Evolutionary conservation across 2,888 invertebrate species (phyloP), one percentile per base, ranked within the genome.

Genomic region (Trilocha varians): DNA sequence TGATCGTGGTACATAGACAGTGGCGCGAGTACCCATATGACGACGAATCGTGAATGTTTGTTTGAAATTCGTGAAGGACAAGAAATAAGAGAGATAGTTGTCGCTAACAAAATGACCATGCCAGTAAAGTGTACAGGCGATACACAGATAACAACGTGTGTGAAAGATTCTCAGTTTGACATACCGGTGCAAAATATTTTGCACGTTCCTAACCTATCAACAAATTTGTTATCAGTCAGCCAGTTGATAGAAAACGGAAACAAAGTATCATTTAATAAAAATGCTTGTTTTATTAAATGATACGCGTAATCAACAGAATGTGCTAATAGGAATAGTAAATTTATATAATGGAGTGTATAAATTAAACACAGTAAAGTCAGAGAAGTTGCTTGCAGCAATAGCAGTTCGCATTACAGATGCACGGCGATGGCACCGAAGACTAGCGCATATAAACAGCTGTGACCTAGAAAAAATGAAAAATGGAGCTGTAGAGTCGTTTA

Each of bases 401-500:
- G n/a, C n/a, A n/a, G n/a, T n/a, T n/a, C n/a, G n/a, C n/a, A n/a
- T n/a, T n/a, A n/a, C n/a, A n/a, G n/a, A n/a, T n/a, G n/a, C n/a
- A n/a, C n/a, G n/a, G n/a, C n/a, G n/a, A n/a, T n/a, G n/a, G n/a
- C n/a, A n/a, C n/a, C n/a, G 13, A 41, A 40, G 5, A 41, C 40
- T 32, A 41, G 43, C 5, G 41, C 43, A 2, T 9, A 2, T 11
- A 39, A n/a, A 1, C 13, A 44, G 39, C 3, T 53, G 52, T 40
- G 36, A 39, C n/a, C n/a, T n/a, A n/a, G n/a, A n/a, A n/a, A 17
- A 47, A 45, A 9, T 48, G 52, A 43, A 55, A 59, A 45, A 52
- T 61, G 43, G 62, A 53, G 0, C 64, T 62, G 41, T 58, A 63
- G 36, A 9, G 40, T 2, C 46, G 62, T 14, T 49, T 58, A 34